Percentiles rank a stretch among this genome's conserved stretches.
Evolutionary conservation across 2,113 vertebrate species (phyloP).

Genomic region (Sander vitreus): DNA sequence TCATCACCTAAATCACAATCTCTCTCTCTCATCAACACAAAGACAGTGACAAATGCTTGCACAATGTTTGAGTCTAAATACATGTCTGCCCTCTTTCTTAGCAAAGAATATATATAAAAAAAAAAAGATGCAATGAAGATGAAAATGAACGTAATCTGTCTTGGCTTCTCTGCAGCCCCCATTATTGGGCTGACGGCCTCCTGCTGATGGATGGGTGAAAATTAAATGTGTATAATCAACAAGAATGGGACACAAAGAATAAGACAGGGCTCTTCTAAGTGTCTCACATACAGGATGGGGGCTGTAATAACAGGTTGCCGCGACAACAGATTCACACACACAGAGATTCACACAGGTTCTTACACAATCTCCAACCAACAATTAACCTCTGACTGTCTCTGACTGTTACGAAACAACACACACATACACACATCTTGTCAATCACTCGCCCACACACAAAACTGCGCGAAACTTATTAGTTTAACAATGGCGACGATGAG

Average conservation of each 20-base stretch:
- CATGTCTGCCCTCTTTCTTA: conserved; percentile 25
- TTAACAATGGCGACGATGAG: conserved; percentile 42
- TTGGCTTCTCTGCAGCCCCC: conserved; percentile 23
- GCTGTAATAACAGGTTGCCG: conserved; percentile 72
- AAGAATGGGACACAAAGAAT: conserved; percentile 53
- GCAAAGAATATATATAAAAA: conserved; percentile 16
- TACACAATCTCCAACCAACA: conserved; percentile 48
- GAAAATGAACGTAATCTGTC: conserved; percentile 37
- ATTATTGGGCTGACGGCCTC: conserved; percentile 40
- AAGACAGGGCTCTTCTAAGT: conserved; percentile 60
- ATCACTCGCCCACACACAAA: conserved; percentile 55
- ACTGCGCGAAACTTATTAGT: conserved; percentile 30
- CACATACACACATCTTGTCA: conserved; percentile 25
- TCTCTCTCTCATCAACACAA: conserved; percentile 25
- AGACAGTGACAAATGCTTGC: conserved; percentile 48
- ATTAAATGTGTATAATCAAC: conserved; percentile 70
- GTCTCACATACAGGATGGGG: conserved; percentile 58
- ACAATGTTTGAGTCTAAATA: conserved; percentile 31
- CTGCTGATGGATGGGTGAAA: conserved; percentile 57
- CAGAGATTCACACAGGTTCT: conserved; percentile 26
- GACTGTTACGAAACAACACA: conserved; percentile 44
- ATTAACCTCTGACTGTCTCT: conserved; percentile 40
- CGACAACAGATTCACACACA: conserved; percentile 38
- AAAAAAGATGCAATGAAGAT: conserved; percentile 21
- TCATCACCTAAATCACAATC: conserved; percentile 38